These are phyloP conservation scores for Aethes cnicana DNA, from an alignment of 2,888 invertebrate genomes.

Conservation along the genomic window DNA sequence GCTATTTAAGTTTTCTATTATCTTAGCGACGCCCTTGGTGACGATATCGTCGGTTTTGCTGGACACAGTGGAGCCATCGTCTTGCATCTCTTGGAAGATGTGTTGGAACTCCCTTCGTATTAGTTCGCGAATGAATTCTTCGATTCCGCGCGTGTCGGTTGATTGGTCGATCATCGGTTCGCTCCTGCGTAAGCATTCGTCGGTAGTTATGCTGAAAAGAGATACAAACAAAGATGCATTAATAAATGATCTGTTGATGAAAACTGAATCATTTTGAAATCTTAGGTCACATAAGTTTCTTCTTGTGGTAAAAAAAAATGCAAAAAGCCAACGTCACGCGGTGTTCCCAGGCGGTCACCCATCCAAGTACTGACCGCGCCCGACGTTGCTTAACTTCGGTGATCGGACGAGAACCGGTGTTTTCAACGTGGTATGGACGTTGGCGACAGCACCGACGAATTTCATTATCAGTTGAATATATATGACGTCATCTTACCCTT, in stretches of 20 bases:
- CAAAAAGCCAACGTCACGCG: conserved; percentile 50
- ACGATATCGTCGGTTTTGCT: conserved; percentile 55
- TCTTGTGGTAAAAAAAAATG: neutral
- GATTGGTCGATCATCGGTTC: conserved; percentile 60
- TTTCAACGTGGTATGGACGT: conserved; percentile 59
- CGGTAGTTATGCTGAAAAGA: conserved; percentile 37
- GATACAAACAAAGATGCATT: neutral
- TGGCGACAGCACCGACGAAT: neutral
- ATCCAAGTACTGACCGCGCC: conserved; percentile 46
- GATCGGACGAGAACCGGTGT: conserved; percentile 45
- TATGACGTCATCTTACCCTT: conserved; percentile 43
- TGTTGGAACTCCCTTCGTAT: conserved; percentile 70
- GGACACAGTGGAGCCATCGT: conserved; percentile 45
- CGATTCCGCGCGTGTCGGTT: conserved; percentile 70
- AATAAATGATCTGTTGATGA: too few relatives aligned
- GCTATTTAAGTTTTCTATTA: conserved; percentile 57
- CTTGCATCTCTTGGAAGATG: conserved; percentile 57
- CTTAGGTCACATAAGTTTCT: too few relatives aligned
- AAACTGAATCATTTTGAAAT: too few relatives aligned
- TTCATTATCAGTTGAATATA: neutral
- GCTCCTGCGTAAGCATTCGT: conserved; percentile 32
- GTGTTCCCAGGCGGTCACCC: conserved; percentile 59
- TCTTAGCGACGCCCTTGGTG: conserved; percentile 62
- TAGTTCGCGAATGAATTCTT: conserved; percentile 68
- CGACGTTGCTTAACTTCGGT: conserved; percentile 45